Conservation (phyloP, 1,140 invertebrate species). For the Thaumatotibia leucotreta region DNA sequence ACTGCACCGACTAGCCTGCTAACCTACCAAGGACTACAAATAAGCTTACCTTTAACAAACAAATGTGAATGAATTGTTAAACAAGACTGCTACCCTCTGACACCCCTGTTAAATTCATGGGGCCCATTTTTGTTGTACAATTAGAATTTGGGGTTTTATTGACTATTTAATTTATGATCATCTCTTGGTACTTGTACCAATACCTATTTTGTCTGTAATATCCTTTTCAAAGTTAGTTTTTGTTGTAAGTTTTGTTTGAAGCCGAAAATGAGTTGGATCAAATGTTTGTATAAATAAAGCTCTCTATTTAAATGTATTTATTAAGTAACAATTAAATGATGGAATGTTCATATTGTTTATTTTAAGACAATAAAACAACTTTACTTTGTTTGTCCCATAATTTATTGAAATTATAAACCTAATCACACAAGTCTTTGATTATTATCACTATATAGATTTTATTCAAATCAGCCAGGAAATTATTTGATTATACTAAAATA, state of each 20-base stretch:
- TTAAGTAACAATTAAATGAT: constrained; percentile 1
- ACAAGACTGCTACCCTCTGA: too few relatives aligned
- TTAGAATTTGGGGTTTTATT: too few relatives aligned
- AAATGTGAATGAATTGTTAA: too few relatives aligned
- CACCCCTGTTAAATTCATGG: too few relatives aligned
- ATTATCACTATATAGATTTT: background rate
- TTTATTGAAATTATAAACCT: constrained; percentile 4
- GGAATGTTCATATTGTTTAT: background rate
- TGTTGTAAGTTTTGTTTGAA: too few relatives aligned
- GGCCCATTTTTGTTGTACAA: too few relatives aligned
- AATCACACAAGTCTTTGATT: background rate
- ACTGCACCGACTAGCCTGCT: constrained; percentile 61
- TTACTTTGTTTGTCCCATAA: background rate
- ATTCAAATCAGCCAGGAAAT: background rate
- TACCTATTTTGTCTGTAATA: too few relatives aligned
- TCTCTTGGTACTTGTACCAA: too few relatives aligned
- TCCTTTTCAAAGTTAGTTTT: too few relatives aligned
- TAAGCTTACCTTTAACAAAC: background rate
- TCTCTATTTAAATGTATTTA: constrained; percentile 5
- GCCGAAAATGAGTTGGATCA: too few relatives aligned
- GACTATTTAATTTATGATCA: too few relatives aligned
- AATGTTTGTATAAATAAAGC: background rate
- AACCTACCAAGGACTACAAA: background rate
- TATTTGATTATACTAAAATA: background rate
- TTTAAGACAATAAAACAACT: background rate